Percentiles rank a stretch among this genome's conserved stretches.
Conservation (phyloP, 2,888 invertebrate genomes). For the Agrotis segetum region DNA sequence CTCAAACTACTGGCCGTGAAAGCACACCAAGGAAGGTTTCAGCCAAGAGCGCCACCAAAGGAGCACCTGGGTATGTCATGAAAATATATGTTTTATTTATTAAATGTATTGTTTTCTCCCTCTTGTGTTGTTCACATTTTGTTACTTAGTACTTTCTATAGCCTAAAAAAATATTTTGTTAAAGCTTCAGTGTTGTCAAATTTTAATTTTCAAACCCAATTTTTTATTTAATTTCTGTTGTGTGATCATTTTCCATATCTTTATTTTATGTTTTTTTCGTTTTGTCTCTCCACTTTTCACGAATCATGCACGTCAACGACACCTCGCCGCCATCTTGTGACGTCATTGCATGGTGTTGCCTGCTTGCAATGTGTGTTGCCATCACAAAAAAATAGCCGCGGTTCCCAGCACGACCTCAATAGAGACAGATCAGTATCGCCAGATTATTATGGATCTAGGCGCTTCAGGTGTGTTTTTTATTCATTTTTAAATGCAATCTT, state of each 20-base stretch:
- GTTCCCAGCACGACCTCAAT: slow-evolving; percentile 94
- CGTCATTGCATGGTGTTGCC: slow-evolving; percentile 87
- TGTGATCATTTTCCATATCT: slow-evolving; percentile 66
- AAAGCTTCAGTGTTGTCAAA: slow-evolving; percentile 23
- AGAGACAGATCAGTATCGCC: slow-evolving; percentile 93
- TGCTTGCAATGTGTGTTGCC: slow-evolving; percentile 71
- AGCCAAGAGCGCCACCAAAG: slow-evolving; percentile 91
- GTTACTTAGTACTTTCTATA: not conserved
- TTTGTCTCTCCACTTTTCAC: slow-evolving; percentile 71
- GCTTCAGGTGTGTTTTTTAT: slow-evolving; percentile 93
- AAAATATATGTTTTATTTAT: not conserved
- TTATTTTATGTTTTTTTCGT: slow-evolving; percentile 67
- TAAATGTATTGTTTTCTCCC: slow-evolving; percentile 8
- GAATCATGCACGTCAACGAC: slow-evolving; percentile 72
- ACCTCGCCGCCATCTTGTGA: slow-evolving; percentile 82
- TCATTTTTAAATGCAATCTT: slow-evolving; percentile 8
- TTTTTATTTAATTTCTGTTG: slow-evolving; percentile 47
- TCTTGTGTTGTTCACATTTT: slow-evolving; percentile 14
- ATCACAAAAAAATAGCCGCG: slow-evolving; percentile 89
- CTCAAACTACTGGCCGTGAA: slow-evolving; percentile 85
- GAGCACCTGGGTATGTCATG: slow-evolving; percentile 86
- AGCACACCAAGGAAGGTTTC: slow-evolving; percentile 92
- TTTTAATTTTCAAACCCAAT: slow-evolving; percentile 1
- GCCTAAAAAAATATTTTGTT: slow-evolving; percentile 16
- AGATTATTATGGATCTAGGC: slow-evolving; percentile 93